phyloP scores from a whole-genome alignment of 1,140 invertebrate genomes.

The Thrips palmi region DNA sequence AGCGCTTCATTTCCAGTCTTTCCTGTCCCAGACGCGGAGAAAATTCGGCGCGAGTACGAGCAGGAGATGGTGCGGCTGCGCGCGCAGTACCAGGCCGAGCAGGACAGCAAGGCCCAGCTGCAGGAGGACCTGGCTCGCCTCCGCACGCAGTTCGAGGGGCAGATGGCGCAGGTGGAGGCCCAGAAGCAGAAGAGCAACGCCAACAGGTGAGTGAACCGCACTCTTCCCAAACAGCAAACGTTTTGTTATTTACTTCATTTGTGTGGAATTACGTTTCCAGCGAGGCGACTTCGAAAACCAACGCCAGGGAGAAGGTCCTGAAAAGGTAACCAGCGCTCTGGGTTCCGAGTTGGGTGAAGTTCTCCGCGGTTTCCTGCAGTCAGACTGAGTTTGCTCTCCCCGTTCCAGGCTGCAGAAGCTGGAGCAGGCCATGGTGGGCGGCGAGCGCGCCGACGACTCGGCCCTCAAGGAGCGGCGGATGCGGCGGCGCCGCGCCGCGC shows the following conservation, averaged over 20 bases:
- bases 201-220: conserved; percentile 7
- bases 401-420: conserved; percentile 43
- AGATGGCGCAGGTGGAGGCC: no score
- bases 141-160: conserved; percentile 21
- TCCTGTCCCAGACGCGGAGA: conserved; percentile 18
- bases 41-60: conserved; percentile 24
- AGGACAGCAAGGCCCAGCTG: conserved; percentile 26
- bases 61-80: conserved; percentile 26
- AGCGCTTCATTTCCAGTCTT: conserved; percentile 1
- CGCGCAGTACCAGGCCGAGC: conserved; percentile 26
- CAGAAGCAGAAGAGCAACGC: not conserved
- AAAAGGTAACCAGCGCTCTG: conserved; percentile 16
- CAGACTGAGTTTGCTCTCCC: no score
- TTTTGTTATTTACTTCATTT: no score
- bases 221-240: conserved; percentile 15
- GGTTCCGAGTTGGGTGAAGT: not conserved
- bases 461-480: conserved; percentile 47
- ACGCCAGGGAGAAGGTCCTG: conserved; percentile 22
- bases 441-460: conserved; percentile 53
- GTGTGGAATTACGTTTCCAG: no score
- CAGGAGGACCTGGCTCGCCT: conserved; percentile 26
- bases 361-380: not conserved
- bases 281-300: no score
- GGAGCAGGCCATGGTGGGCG: conserved; percentile 58
- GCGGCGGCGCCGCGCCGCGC: conserved; percentile 46